Percentiles rank a stretch among this genome's conserved stretches.
Evolutionary conservation across 2,797 vertebrate genomes (phyloP).

Genomic region (Carcharodon carcharias): DNA sequence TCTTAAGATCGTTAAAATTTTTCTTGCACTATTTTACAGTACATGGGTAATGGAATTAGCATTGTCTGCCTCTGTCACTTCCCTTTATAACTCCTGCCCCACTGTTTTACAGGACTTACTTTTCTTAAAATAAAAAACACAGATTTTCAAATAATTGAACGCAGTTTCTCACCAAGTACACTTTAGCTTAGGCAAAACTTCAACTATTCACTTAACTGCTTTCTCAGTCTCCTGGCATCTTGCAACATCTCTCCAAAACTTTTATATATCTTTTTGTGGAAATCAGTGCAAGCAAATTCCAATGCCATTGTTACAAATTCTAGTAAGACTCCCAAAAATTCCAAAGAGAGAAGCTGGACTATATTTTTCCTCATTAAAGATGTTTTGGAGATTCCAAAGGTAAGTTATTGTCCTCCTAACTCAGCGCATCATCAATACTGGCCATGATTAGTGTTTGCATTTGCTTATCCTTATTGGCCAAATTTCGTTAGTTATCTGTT

Average conservation of each 20-base stretch:
- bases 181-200: neutral
- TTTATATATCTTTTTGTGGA: neutral
- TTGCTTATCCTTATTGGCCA: neutral
- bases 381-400: neutral
- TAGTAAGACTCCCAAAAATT: neutral
- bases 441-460: neutral
- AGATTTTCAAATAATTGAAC: neutral
- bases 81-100: neutral
- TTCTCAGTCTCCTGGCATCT: neutral
- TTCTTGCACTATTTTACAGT: too few species aligned
- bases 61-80: neutral
- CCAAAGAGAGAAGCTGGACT: neutral
- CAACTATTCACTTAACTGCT: neutral
- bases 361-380: neutral
- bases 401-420: neutral
- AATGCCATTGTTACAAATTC: neutral
- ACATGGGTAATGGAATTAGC: too few species aligned
- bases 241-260: neutral
- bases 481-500: neutral
- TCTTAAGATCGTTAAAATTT: neutral
- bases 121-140: neutral
- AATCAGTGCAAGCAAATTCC: neutral
- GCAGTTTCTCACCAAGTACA: neutral
- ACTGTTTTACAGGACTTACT: neutral
- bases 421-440: neutral